Percentiles rank a stretch among this genome's conserved stretches.
Evolutionary conservation across 2,888 invertebrate species (phyloP).

Genomic region (Caenorhabditis sp.): DNA sequence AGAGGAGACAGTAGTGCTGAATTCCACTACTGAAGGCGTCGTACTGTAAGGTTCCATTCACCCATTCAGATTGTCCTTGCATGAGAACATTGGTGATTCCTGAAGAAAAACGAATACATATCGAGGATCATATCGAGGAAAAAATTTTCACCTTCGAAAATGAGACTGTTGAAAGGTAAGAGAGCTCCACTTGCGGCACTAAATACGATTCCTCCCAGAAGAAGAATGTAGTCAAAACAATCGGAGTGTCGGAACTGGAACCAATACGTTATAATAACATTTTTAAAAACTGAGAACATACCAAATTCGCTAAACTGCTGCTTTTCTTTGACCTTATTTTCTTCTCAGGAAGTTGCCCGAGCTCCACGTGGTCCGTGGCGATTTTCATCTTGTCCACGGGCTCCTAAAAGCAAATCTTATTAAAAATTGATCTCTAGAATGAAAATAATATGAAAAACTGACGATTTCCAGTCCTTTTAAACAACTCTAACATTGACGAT

Average conservation of each 20-base stretch:
- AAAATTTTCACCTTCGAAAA: conserved; percentile 68
- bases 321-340: background rate
- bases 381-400: conserved; percentile 39
- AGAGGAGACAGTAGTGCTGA: conserved; percentile 69
- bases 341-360: conserved; percentile 1
- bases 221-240: conserved; percentile 70
- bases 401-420: conserved; percentile 57
- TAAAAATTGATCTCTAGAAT: background rate
- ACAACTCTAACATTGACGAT: background rate
- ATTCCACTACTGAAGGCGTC: conserved; percentile 67
- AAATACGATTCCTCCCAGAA: conserved; percentile 69
- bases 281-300: background rate
- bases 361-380: conserved; percentile 24
- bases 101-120: too few species aligned
- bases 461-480: conserved; percentile 23
- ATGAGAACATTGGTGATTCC: conserved; percentile 77
- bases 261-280: background rate
- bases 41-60: conserved; percentile 69
- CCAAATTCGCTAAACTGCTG: conserved; percentile 44
- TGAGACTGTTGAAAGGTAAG: conserved; percentile 70
- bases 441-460: conserved; percentile 7
- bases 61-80: conserved; percentile 69
- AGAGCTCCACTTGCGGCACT: conserved; percentile 68
- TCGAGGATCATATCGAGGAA: too few species aligned
- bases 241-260: conserved; percentile 76